These are phyloP conservation scores for Molossus molossus DNA, from an alignment of 2,797 vertebrate genomes.

Conservation along the genomic window DNA sequence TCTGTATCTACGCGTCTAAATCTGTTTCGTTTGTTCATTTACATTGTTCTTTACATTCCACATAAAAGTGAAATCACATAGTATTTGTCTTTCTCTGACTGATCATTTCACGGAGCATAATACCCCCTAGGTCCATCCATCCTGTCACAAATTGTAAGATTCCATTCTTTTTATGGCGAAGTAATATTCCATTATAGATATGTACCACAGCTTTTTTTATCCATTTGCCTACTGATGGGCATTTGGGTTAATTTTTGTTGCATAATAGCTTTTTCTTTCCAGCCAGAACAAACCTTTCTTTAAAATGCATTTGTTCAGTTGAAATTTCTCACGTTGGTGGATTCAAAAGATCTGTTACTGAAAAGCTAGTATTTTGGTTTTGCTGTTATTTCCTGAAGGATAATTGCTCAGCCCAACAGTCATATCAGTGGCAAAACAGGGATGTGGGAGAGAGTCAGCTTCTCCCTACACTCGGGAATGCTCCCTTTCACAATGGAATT, in stretches of 20 bases:
- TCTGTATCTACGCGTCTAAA: background rate
- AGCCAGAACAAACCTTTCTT: background rate
- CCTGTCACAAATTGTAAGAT: too few relatives aligned
- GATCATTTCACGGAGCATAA: background rate
- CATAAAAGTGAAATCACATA: background rate
- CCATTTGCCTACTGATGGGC: background rate
- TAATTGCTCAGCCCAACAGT: background rate
- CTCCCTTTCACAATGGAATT: background rate
- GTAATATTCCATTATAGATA: background rate
- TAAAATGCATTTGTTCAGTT: background rate
- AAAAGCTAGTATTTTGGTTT: background rate
- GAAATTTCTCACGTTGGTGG: background rate
- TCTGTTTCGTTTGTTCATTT: background rate
- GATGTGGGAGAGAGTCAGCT: background rate
- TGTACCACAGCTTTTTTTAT: too few relatives aligned
- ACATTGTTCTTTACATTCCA: background rate
- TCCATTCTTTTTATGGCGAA: background rate
- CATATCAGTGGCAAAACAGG: background rate
- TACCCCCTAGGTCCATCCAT: background rate
- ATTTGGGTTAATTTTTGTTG: background rate
- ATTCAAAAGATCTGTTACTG: background rate
- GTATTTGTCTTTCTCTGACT: background rate
- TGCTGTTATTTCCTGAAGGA: background rate
- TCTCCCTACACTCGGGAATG: background rate
- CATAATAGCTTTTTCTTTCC: background rate